phyloP scores from a whole-genome alignment of 2,797 vertebrate species.

The Centroberyx gerrardi region DNA sequence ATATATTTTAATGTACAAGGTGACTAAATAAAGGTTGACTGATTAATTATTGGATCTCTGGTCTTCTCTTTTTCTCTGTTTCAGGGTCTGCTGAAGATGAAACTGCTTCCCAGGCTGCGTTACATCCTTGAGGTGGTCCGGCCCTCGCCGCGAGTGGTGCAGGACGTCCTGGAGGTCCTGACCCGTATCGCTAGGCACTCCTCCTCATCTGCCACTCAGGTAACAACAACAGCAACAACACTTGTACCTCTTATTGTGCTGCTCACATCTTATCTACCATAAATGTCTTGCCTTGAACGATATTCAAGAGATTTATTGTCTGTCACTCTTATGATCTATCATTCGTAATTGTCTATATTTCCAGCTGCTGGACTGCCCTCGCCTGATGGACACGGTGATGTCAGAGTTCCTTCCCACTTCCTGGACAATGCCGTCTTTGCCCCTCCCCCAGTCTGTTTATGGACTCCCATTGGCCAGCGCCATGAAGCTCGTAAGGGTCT shows the following conservation, averaged over 20 bases:
- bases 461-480: constrained; percentile 88
- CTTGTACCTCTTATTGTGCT: neutral
- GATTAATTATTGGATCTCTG: neutral
- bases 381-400: constrained; percentile 91
- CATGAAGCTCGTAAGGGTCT: constrained; percentile 94
- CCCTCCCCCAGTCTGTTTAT: constrained; percentile 83
- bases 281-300: neutral
- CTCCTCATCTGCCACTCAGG: constrained; percentile 88
- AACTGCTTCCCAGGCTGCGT: constrained; percentile 92
- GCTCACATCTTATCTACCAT: neutral
- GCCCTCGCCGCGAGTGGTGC: constrained; percentile 89
- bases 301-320: neutral
- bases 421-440: constrained; percentile 83
- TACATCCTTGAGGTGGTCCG: constrained; percentile 94
- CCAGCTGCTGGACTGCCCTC: constrained; percentile 95
- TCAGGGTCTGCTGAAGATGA: constrained; percentile 95
- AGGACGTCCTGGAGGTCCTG: constrained; percentile 92
- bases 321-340: too few relatives aligned
- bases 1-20: neutral
- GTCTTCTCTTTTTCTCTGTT: neutral
- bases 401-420: constrained; percentile 92
- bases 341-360: neutral
- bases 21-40: neutral
- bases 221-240: constrained; percentile 52
- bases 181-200: constrained; percentile 93